Base-by-base conservation (phyloP, 2,888 invertebrate genomes). In the Acanthosepion lycidas region DNA sequence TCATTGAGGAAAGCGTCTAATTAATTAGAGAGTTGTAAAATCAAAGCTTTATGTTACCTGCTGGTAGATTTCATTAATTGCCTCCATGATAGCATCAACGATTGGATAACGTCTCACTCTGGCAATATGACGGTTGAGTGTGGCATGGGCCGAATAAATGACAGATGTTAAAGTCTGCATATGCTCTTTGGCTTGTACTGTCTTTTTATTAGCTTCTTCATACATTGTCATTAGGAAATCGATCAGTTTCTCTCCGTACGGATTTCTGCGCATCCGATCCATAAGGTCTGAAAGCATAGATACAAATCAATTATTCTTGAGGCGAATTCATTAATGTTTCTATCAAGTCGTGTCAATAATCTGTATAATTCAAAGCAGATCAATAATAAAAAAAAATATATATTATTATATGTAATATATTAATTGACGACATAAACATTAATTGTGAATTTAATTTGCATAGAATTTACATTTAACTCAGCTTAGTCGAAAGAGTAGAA, bases 21-120 rank as follows among this genome's bases (percentile, higher is more conserved):
- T n/a, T 23, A 6, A 78, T 51, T 51, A n/a, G 78, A 6, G 33
- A 78, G 78, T 23, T 59, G 23, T 23, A 59, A 78, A 78, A 33
- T 78, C n/a, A 78, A 78, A 78, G 78, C 15, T 33, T 78, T 33
- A 78, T 78, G 6, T 23, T 95, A 96, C 96, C 96, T 96, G 96
- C 94, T 96, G 95, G 94, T 96, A 95, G 33, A 96, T 94, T 53
- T 96, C 96, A 20, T 94, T 95, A 51, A 95, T 92, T 33, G 96
- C 94, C 78, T 95, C 94, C 49, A 92, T 26, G 49, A 92, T 48
- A 3, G 51, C 49, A 48, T 92, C 92, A 28, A 92, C 92, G 0
- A 92, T 5, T 92, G 92, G 92, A 51, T 92, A 12, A 4, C 12
- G 51, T 48, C 26, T 48, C 4, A 26, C 49, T 23, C 2, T 42